Conservation (phyloP, 2,113 vertebrate genomes). For the Caracal caracal region DNA sequence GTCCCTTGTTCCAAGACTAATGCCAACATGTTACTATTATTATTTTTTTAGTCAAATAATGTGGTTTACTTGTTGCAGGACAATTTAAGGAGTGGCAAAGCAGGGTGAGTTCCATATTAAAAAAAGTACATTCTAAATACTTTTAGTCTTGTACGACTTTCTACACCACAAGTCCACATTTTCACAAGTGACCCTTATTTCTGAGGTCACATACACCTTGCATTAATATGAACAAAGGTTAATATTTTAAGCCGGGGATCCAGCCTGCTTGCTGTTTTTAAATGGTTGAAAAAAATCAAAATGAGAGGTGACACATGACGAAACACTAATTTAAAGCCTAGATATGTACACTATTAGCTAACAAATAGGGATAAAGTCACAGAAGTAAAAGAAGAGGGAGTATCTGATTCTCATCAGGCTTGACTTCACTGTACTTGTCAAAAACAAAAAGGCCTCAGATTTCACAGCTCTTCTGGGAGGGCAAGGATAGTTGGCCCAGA, state of each 20-base stretch:
- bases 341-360: not conserved
- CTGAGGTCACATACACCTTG: accelerated
- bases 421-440: too few species aligned
- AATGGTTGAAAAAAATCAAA: not conserved
- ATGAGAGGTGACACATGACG: not conserved
- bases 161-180: not conserved
- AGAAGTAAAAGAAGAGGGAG: not conserved
- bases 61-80: not conserved
- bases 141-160: not conserved
- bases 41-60: not conserved
- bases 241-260: not conserved
- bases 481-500: not conserved
- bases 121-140: not conserved
- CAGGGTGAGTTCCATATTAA: not conserved
- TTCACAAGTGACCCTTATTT: not conserved
- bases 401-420: not conserved
- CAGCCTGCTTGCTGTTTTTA: not conserved
- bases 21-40: not conserved
- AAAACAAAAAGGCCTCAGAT: not conserved
- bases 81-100: not conserved
- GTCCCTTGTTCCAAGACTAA: not conserved
- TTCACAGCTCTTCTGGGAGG: not conserved
- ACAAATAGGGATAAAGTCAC: not conserved
- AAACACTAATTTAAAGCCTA: not conserved
- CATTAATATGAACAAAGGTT: not conserved